Base-by-base conservation (phyloP, 2,888 invertebrate genomes). In the Leptinotarsa rubiginosa region DNA sequence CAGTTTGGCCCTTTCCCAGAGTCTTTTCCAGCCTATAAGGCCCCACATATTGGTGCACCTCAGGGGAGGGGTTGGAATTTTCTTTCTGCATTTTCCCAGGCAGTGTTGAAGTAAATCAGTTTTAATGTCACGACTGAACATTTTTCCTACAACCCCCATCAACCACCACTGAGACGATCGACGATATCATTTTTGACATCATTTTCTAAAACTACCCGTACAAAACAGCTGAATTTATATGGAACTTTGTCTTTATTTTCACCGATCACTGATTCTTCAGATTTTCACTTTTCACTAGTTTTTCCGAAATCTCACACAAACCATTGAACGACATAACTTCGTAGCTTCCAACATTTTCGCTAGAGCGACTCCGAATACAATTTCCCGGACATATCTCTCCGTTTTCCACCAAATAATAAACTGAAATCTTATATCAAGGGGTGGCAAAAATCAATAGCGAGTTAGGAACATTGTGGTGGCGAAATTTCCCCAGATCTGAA, bases 1-100 rank as follows among this genome's bases (percentile, higher is more conserved):
- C 99, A 88, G 99, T 99, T 90, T 99, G 99, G 80, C 99, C 99
- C 89, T 99, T 99, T 84, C 99, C 99, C 80, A 99, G 92, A 72
- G 99, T 99, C 89, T 99, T 99, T 89, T 99, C 99, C 89, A 99
- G 92, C 88, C 98, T 92, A 90, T 98, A 99, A 76, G 99, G 99
- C 83, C 99, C 99, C 85, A 99, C 99, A 90, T 97, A 99, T 89
- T 97, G 96, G 88, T 96, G 95, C 72, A 91, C 91, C 90, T 94
- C 94, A 82, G 90, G 89, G 85, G 90, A 82, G 70, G 86, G 83
- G 76, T 85, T 87, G 64, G 85, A 83, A 69, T 86, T 86, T 78
- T 87, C 87, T 80, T 87, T 87, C 83, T 87, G 87, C 87, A 87
- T 87, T 79, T 83, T 83, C 75, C 47, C 71, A 49, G 68, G 67